Base-by-base conservation (phyloP, 2,113 vertebrate genomes). In the Asarcornis scutulata region DNA sequence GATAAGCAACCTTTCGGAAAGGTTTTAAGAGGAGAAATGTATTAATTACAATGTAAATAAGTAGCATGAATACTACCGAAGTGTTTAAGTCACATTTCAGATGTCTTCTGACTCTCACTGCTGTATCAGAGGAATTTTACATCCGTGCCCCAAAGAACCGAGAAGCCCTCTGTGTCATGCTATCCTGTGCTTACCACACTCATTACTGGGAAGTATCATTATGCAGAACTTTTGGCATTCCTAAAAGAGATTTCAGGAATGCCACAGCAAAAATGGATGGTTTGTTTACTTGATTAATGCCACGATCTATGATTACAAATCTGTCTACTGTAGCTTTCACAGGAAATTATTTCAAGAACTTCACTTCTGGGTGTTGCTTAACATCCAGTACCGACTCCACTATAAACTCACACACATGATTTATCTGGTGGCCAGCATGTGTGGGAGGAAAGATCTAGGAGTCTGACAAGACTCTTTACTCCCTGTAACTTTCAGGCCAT, bases 261-360 rank as follows among this genome's bases (percentile, higher is more conserved):
- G 92, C 85, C 79, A 92, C 73, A 87, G 89, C 60, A 95, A 96
- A 96, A 97, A 95, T 53, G 56, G 86, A 95, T 89, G 91, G 92
- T 94, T 97, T 97, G 95, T 95, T 96, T 96, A 96, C 87, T 94
- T 96, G 95, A 97, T 97, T 96, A 93, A 96, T 97, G 95, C 75
- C 4, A 13, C 82, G 88, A 96, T 96, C 95, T 91, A 14, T 95
- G 94, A 97, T 97, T 96, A 95, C 96, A 97, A 91, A 95, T 96
- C 96, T 96, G 95, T 94, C 96, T 96, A 75, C 96, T 97, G 84
- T 88, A 96, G 93, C 95, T 96, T 97, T 96, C 93, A 94, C 94
- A 97, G 97, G 96, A 97, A 97, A 97, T 97, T 95, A 97, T 97
- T 97, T 97, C 97, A 97, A 95, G 96, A 96, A 96, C 94, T 96